Percentiles rank a stretch among this genome's conserved stretches.
Evolutionary conservation across 2,888 invertebrate genomes (phyloP).

Genomic region (Hylaea fasciaria): DNA sequence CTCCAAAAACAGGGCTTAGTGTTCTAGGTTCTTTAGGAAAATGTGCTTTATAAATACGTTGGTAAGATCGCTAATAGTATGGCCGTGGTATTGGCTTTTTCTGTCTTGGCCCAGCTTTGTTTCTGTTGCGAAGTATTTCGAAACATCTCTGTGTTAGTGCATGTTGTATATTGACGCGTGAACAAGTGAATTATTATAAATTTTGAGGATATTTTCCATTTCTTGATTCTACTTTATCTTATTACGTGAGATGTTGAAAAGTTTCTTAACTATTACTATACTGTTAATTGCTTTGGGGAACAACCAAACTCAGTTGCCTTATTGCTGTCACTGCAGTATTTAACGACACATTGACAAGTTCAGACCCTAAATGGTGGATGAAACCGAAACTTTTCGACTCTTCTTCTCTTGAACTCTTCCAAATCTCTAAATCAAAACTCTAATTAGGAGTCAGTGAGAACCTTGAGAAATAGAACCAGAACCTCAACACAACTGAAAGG

Average conservation of each 20-base stretch:
- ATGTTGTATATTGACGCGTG: conserved; percentile 50
- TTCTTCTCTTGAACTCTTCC: background rate
- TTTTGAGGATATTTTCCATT: conserved; percentile 15
- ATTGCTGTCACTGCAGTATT: too few species aligned
- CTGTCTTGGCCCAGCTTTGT: conserved; percentile 79
- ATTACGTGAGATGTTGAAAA: conserved; percentile 7
- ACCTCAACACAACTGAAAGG: conserved; percentile 23
- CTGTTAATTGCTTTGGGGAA: too few species aligned
- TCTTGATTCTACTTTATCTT: conserved; percentile 17
- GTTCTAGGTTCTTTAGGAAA: conserved; percentile 54
- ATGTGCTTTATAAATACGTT: conserved; percentile 56
- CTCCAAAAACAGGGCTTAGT: conserved; percentile 81
- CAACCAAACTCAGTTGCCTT: too few species aligned
- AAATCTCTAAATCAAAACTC: conserved; percentile 3
- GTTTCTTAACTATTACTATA: background rate
- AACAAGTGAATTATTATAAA: conserved; percentile 6
- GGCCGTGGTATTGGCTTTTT: conserved; percentile 76
- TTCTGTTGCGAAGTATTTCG: conserved; percentile 67
- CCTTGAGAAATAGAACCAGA: background rate
- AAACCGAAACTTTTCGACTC: conserved; percentile 10
- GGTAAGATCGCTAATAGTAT: conserved; percentile 68
- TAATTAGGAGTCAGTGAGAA: conserved; percentile 1
- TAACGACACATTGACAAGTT: too few species aligned
- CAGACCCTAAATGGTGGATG: too few species aligned
- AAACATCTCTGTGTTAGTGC: conserved; percentile 67